Conservation (phyloP, 2,797 vertebrate genomes). For the Danionella dracula region DNA sequence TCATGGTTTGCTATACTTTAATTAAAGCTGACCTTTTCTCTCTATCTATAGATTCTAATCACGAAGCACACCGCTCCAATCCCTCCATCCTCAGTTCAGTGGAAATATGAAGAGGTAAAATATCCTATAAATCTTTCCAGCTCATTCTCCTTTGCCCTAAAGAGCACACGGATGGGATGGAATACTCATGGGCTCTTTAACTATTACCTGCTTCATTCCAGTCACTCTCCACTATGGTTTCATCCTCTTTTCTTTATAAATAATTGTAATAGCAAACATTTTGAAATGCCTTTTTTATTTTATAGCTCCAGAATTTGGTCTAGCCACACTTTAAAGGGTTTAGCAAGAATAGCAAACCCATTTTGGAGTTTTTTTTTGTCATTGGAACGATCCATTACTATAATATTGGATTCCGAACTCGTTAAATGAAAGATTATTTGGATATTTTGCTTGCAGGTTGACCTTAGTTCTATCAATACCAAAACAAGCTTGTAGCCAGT, state of each 20-base stretch:
- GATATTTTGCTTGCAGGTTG: too few species aligned
- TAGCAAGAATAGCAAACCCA: too few species aligned
- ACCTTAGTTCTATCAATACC: too few species aligned
- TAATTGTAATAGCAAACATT: too few species aligned
- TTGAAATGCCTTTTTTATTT: too few species aligned
- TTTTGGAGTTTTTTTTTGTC: too few species aligned
- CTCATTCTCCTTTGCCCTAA: slow-evolving; percentile 1
- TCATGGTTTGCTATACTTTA: slow-evolving; percentile 37
- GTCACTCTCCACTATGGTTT: background rate
- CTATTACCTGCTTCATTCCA: background rate
- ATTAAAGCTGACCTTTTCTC: slow-evolving; percentile 55
- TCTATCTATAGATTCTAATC: slow-evolving; percentile 44
- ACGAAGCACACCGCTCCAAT: slow-evolving; percentile 45
- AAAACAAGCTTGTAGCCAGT: too few species aligned
- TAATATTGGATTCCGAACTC: too few species aligned
- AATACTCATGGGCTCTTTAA: slow-evolving; percentile 24
- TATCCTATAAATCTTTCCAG: slow-evolving; percentile 28
- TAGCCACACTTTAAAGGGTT: too few species aligned
- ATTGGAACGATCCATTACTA: too few species aligned
- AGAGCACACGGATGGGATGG: slow-evolving; percentile 17
- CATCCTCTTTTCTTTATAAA: background rate
- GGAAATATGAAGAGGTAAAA: slow-evolving; percentile 24
- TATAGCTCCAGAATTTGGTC: too few species aligned
- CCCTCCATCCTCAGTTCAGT: slow-evolving; percentile 36
- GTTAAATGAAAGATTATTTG: too few species aligned